phyloP scores from a whole-genome alignment of 2,113 vertebrate species.

The Argyrosomus japonicus region DNA sequence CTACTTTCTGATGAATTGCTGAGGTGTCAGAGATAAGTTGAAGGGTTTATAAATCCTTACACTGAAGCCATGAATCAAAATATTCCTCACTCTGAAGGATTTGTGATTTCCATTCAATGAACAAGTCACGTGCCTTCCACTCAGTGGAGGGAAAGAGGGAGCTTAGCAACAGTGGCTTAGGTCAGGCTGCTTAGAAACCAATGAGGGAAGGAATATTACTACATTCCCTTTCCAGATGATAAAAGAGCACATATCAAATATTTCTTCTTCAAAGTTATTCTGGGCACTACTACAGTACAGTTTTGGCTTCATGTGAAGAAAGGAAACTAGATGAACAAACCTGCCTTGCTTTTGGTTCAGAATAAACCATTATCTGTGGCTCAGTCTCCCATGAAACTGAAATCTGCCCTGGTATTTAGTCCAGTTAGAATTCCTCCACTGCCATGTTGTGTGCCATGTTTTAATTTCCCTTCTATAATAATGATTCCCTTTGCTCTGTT shows the following conservation, averaged over 20 bases:
- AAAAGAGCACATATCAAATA: slow-evolving; percentile 15
- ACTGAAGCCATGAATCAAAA: slow-evolving; percentile 44
- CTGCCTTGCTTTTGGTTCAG: not conserved
- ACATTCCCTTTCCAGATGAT: slow-evolving; percentile 43
- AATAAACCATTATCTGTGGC: slow-evolving; percentile 7
- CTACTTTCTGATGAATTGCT: not conserved
- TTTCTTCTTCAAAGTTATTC: slow-evolving; percentile 22
- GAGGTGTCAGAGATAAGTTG: not conserved
- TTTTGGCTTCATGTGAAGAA: not conserved
- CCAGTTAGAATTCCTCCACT: slow-evolving; percentile 22
- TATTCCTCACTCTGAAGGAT: slow-evolving; percentile 47
- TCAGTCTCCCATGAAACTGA: slow-evolving; percentile 6
- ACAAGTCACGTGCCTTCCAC: slow-evolving; percentile 62
- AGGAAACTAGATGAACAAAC: slow-evolving; percentile 3
- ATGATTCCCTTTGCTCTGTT: slow-evolving; percentile 52
- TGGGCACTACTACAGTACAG: not conserved
- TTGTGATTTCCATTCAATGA: slow-evolving; percentile 62
- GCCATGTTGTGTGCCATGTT: slow-evolving; percentile 34
- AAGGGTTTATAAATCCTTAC: slow-evolving; percentile 2
- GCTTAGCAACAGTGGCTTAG: slow-evolving; percentile 76
- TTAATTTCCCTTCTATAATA: slow-evolving; percentile 40
- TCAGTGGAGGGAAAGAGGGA: slow-evolving; percentile 66
- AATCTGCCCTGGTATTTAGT: not conserved
- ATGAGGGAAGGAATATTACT: slow-evolving; percentile 33
- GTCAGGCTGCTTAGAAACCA: slow-evolving; percentile 65